Base-by-base conservation (phyloP, 2,888 invertebrate genomes). In the Eupithecia abbreviata region DNA sequence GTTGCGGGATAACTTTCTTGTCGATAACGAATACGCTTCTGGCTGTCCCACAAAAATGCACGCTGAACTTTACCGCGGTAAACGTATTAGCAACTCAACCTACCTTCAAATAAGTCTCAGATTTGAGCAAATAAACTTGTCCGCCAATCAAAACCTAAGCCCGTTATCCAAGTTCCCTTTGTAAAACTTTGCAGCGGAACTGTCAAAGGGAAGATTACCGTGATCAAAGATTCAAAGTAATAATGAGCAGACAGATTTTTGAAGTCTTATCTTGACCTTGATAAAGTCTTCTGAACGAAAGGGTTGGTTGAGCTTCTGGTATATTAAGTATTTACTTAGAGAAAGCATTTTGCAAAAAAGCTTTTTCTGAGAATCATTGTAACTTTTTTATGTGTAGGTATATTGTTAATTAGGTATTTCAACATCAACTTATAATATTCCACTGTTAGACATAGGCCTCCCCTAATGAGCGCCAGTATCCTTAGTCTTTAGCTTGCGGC, bases 151-250 rank as follows among this genome's bases (percentile, higher is more conserved):
- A 12, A 62, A 62, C 30, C 62, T 6, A 18, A 58, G 4, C 9
- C 62, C 62, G 10, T 30, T 3, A 62, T 18, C 62, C 3, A 72
- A 72, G 47, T 65, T 67, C 66, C 45, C 74, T 75, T 71, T 67
- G 71, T 75, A 55, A 65, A 73, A 68, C 18, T 75, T 55, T 30
- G 49, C 13, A 75, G 67, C 51, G 66, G 71, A 55, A 30, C 41
- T 76, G 78, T 76, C 74, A 78, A 76, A 80, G 79, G 73, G 72
- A 71, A 66, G 70, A 75, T 75, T 71, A 75, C 67, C 71, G 45
- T 47, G 65, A 65, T 73, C 75, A 71, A 77, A 77, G 73, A 73
- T 77, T 65, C 70, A 58, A 70, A 41, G 65, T 15, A 71, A 73
- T 77, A 77, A 79, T 45, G 45, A 68, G 67, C 43, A 43, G 10